phyloP scores from a whole-genome alignment of 2,113 vertebrate species.

The Sorex fumeus region DNA sequence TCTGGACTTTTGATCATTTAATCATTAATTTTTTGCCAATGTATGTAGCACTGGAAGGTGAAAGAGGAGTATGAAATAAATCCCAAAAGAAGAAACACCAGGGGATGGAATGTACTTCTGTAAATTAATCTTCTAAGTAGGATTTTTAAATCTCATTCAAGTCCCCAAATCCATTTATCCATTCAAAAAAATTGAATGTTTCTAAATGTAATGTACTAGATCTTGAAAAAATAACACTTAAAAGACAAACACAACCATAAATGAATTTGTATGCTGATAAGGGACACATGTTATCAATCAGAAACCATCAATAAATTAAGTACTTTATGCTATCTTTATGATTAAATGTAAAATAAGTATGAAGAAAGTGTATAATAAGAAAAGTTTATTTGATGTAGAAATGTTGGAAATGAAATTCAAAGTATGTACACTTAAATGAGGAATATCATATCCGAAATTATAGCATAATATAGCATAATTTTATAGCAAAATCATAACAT shows the following conservation, averaged over 20 bases:
- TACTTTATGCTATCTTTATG: not conserved
- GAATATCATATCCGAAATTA: not conserved
- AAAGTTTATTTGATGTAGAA: not conserved
- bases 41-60: not conserved
- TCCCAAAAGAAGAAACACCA: not conserved
- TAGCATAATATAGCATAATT: too few species aligned
- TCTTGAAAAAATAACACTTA: not conserved
- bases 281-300: not conserved
- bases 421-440: not conserved
- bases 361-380: not conserved
- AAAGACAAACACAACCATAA: not conserved
- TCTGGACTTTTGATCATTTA: not conserved
- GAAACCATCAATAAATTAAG: not conserved
- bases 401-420: not conserved
- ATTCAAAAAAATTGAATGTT: not conserved
- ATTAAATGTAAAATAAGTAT: slow-evolving; percentile 26
- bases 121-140: not conserved
- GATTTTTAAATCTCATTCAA: not conserved
- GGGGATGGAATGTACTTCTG: not conserved
- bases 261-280: slow-evolving; percentile 1
- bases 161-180: not conserved
- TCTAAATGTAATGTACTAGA: not conserved
- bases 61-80: not conserved
- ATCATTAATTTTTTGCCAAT: not conserved
- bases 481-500: not conserved